These are phyloP conservation scores for Deroptyus accipitrinus DNA, from an alignment of 2,113 vertebrate genomes.

Conservation along the genomic window DNA sequence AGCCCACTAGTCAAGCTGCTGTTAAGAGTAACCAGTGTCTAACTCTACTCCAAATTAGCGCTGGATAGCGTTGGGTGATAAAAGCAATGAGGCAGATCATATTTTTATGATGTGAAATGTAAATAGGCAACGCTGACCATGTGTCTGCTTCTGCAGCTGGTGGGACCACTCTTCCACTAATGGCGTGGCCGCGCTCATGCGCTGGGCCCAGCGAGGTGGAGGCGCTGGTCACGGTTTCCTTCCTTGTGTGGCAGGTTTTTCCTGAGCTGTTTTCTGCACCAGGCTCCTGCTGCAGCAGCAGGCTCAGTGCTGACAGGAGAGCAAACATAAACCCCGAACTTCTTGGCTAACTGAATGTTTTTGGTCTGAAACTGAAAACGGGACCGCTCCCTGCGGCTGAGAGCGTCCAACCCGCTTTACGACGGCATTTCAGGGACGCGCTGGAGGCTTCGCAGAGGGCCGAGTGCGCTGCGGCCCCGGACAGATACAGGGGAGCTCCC, in stretches of 20 bases:
- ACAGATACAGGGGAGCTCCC: fast-evolving
- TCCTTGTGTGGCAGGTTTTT: not conserved
- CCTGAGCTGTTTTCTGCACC: not conserved
- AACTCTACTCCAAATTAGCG: not conserved
- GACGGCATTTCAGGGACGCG: not conserved
- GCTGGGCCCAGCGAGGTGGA: not conserved
- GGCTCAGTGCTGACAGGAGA: not conserved
- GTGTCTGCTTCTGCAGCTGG: not conserved
- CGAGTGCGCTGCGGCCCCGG: not conserved
- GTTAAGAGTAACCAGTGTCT: not conserved
- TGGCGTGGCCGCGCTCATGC: fast-evolving
- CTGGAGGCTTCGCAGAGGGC: not conserved
- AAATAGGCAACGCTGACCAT: fast-evolving
- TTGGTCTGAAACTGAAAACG: not conserved
- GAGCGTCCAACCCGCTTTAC: fast-evolving
- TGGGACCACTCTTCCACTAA: fast-evolving
- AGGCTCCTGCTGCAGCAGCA: not conserved
- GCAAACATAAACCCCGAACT: not conserved
- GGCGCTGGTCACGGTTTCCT: not conserved
- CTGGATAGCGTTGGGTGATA: not conserved
- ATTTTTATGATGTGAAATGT: not conserved
- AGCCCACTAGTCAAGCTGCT: not conserved
- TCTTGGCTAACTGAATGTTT: not conserved
- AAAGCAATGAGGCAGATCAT: not conserved
- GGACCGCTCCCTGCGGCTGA: not conserved